Evolutionary conservation across 2,113 vertebrate species (phyloP).

Genomic region (Rhinoptilus africanus): DNA sequence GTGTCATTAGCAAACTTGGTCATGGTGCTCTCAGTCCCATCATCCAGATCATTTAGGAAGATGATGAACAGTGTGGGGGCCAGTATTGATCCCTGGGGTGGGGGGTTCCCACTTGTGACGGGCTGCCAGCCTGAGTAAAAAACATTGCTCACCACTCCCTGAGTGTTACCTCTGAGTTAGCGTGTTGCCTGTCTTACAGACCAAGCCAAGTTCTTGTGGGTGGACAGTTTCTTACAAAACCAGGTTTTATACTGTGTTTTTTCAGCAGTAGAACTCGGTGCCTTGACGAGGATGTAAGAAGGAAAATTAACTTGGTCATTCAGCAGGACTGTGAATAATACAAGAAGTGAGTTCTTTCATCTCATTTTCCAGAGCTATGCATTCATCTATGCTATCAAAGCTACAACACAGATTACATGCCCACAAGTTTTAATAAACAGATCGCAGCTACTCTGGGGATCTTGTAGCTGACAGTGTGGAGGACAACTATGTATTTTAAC

Average conservation of each 20-base stretch:
- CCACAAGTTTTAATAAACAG: not conserved
- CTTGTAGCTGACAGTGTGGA: not conserved
- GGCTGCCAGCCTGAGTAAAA: not conserved
- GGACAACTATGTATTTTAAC: not conserved
- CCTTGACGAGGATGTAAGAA: not conserved
- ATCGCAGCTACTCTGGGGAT: not conserved
- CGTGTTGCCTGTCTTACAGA: not conserved
- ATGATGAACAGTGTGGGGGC: not conserved
- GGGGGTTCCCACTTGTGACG: rapidly evolving
- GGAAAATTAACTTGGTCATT: not conserved
- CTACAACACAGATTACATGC: not conserved
- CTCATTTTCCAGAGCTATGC: not conserved
- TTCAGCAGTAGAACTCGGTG: not conserved
- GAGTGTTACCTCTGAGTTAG: not conserved
- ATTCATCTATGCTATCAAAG: not conserved
- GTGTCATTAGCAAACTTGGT: not conserved
- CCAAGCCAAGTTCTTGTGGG: not conserved
- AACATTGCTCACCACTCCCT: not conserved
- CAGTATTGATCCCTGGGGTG: not conserved
- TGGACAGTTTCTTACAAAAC: not conserved
- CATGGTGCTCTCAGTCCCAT: not conserved
- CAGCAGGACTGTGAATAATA: not conserved
- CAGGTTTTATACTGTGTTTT: not conserved
- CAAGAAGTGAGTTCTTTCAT: not conserved
- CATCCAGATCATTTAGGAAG: not conserved